Conservation (phyloP, 1,140 invertebrate species). For the Atta cephalotes region DNA sequence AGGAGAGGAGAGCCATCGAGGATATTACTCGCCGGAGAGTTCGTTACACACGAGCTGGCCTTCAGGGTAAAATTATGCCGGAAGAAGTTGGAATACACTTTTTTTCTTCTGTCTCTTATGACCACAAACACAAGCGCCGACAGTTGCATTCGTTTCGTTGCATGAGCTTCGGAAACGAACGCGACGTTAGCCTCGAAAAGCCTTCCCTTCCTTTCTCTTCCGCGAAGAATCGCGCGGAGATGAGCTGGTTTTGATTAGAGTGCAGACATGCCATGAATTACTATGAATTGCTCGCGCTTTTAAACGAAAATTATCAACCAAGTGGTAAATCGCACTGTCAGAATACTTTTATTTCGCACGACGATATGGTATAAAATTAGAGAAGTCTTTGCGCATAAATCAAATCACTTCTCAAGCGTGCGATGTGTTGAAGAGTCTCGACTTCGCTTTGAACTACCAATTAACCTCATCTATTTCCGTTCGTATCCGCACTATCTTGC, state of each 20-base stretch:
- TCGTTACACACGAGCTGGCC: conserved; percentile 78
- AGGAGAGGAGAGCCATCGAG: conserved; percentile 60
- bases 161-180: conserved; percentile 15
- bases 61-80: conserved; percentile 77
- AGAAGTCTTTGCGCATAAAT: conserved; percentile 10
- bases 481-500: conserved; percentile 24
- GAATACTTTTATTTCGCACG: neutral
- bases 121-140: conserved; percentile 44
- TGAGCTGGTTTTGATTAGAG: conserved; percentile 34
- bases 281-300: conserved; percentile 22
- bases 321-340: conserved; percentile 7
- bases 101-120: conserved; percentile 42
- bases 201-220: neutral
- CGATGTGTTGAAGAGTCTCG: conserved; percentile 26
- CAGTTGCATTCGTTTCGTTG: conserved; percentile 38
- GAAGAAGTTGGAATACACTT: conserved; percentile 74
- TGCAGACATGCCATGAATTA: neutral
- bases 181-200: conserved; percentile 34
- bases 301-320: conserved; percentile 10
- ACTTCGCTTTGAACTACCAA: conserved; percentile 42
- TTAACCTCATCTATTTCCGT: conserved; percentile 51
- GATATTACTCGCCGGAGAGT: conserved; percentile 76
- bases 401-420: conserved; percentile 19
- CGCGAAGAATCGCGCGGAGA: neutral
- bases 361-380: conserved; percentile 14